Conservation (phyloP, 2,888 invertebrate genomes). For the Brachyptera putata region DNA sequence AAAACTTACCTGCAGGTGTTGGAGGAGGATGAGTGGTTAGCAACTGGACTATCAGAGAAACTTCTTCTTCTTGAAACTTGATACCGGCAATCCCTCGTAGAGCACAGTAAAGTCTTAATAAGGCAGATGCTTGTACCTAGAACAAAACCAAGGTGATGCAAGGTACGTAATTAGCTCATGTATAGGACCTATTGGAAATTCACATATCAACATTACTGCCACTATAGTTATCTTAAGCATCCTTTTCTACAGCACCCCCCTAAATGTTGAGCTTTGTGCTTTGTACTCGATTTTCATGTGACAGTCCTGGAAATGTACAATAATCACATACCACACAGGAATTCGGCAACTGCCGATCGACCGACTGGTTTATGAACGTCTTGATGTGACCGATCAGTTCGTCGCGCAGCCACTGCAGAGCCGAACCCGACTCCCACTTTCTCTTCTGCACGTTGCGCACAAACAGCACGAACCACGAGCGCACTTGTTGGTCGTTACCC, state of each 20-base stretch:
- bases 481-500: conserved; percentile 82
- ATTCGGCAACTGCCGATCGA: conserved; percentile 57
- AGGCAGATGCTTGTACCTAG: conserved; percentile 70
- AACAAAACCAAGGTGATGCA: too few species aligned
- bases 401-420: conserved; percentile 66
- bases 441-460: conserved; percentile 82
- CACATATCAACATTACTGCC: too few species aligned
- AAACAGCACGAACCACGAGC: conserved; percentile 91
- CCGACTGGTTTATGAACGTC: conserved; percentile 58
- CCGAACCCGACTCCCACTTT: conserved; percentile 70
- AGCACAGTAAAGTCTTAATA: conserved; percentile 86
- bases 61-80: conserved; percentile 84
- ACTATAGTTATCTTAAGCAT: too few species aligned
- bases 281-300: too few species aligned
- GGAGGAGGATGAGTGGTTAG: conserved; percentile 85
- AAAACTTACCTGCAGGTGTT: conserved; percentile 68
- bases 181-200: too few species aligned
- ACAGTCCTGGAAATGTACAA: neutral
- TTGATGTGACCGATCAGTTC: conserved; percentile 71
- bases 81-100: conserved; percentile 46
- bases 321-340: conserved; percentile 49
- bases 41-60: conserved; percentile 73
- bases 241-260: too few species aligned
- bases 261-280: too few species aligned
- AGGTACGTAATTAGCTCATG: too few species aligned